Evolutionary conservation across 2,113 vertebrate genomes (phyloP).

Genomic region (Crocuta crocuta): DNA sequence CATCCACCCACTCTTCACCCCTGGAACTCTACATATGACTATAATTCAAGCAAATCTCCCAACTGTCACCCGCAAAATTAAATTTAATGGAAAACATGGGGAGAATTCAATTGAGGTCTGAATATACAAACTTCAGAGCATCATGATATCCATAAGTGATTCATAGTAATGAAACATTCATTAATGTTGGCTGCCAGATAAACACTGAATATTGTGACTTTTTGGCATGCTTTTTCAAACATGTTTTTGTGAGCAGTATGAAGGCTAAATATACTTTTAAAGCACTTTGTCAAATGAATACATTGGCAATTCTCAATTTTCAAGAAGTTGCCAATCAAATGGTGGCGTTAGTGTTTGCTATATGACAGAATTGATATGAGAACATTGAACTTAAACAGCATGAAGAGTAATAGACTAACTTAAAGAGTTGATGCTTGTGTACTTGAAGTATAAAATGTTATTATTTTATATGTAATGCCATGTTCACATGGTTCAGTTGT

Average conservation of each 20-base stretch:
- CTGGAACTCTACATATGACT: background rate
- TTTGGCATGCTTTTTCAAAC: background rate
- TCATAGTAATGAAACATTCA: background rate
- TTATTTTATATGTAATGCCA: background rate
- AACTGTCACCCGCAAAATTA: background rate
- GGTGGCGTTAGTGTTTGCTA: background rate
- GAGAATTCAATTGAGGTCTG: conserved; percentile 7
- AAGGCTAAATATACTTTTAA: background rate
- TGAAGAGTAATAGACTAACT: background rate
- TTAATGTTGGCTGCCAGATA: background rate
- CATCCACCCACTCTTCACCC: background rate
- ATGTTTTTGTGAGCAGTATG: background rate
- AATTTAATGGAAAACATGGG: background rate
- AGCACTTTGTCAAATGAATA: background rate
- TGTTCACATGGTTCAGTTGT: background rate
- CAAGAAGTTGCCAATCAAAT: background rate
- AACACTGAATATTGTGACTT: background rate
- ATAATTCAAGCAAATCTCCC: background rate
- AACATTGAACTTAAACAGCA: background rate
- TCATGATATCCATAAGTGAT: background rate
- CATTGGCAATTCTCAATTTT: background rate
- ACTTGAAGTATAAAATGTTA: background rate
- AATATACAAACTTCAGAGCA: background rate
- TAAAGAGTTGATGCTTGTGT: background rate
- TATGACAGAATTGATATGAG: background rate